These are phyloP conservation scores for Vireo altiloquus DNA, from an alignment of 2,113 vertebrate species.

Conservation along the genomic window DNA sequence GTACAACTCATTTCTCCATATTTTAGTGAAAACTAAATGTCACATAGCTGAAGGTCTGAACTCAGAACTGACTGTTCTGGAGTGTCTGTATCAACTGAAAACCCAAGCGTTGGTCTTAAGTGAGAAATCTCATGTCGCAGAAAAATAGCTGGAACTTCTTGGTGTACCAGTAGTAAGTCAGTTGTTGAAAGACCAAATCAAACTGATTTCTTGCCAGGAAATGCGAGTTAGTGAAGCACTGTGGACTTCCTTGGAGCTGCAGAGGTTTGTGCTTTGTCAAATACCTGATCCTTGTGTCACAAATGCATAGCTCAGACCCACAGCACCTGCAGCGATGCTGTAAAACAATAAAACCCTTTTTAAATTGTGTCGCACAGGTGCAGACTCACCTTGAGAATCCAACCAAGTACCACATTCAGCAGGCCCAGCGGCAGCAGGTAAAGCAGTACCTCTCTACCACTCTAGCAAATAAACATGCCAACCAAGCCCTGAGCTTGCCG, in stretches of 20 bases:
- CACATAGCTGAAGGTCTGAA: background rate
- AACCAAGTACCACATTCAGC: constrained; percentile 95
- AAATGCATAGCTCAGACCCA: background rate
- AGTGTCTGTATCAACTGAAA: background rate
- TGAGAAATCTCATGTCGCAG: background rate
- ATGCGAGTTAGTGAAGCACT: accelerated
- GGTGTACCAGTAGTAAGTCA: background rate
- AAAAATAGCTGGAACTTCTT: background rate
- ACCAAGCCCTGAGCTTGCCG: constrained; percentile 92
- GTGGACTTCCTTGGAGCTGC: background rate
- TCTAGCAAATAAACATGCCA: constrained; percentile 89
- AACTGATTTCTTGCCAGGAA: background rate
- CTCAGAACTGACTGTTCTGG: background rate
- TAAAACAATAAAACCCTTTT: background rate
- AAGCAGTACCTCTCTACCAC: constrained; percentile 96
- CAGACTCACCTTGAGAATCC: constrained; percentile 96
- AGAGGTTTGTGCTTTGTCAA: background rate
- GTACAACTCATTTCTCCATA: background rate
- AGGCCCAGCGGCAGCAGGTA: constrained; percentile 95
- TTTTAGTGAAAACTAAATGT: background rate
- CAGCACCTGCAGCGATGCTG: accelerated
- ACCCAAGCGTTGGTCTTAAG: background rate
- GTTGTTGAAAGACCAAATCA: background rate
- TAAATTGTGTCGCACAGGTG: constrained; percentile 74
- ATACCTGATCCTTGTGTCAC: background rate